These are phyloP conservation scores for Galbula dea DNA, from an alignment of 2,113 vertebrate genomes.

Conservation along the genomic window DNA sequence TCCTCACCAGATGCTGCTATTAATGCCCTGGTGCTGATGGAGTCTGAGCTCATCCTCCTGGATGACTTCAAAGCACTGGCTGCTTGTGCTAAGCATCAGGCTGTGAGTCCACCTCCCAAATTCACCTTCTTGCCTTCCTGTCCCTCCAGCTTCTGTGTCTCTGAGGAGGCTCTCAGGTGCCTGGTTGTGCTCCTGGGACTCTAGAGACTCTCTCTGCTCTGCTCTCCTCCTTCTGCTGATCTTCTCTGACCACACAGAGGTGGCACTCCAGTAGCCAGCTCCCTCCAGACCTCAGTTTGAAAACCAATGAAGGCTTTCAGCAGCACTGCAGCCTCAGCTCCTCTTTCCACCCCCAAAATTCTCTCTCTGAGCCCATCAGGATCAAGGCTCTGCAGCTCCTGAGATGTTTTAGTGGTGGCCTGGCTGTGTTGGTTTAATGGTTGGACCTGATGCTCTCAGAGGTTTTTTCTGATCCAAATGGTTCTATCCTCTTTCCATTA, in stretches of 20 bases:
- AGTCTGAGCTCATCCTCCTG: not conserved
- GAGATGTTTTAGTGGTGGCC: not conserved
- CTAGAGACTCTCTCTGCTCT: not conserved
- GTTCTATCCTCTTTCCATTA: too few relatives aligned
- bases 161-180: not conserved
- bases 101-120: not conserved
- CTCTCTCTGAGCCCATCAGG: accelerated
- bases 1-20: not conserved
- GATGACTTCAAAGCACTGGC: accelerated
- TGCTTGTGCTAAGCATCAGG: not conserved
- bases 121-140: accelerated
- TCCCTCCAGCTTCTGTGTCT: not conserved
- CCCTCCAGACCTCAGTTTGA: not conserved
- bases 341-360: not conserved
- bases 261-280: too few relatives aligned
- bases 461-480: too few relatives aligned
- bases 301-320: not conserved
- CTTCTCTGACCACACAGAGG: not conserved
- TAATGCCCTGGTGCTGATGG: not conserved
- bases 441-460: too few relatives aligned
- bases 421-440: too few relatives aligned
- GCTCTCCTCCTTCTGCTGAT: not conserved
- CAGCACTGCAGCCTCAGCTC: accelerated
- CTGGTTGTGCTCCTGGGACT: not conserved
- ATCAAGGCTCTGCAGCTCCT: not conserved